Conservation (phyloP, 2,113 vertebrate genomes). For the Megaceryle torquata region DNA sequence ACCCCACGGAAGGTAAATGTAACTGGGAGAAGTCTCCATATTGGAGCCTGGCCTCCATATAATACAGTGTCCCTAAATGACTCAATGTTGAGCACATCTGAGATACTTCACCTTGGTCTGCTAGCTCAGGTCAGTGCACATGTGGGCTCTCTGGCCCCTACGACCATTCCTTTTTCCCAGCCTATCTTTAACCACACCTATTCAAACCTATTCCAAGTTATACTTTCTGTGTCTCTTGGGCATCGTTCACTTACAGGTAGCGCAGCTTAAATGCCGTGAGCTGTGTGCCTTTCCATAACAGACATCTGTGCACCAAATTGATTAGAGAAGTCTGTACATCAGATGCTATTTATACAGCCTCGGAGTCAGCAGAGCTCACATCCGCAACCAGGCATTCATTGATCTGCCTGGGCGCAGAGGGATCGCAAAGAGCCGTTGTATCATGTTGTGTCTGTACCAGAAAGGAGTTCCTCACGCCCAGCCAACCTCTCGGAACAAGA, state of each 20-base stretch:
- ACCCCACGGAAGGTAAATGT: background rate
- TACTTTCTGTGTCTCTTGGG: background rate
- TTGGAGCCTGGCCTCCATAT: background rate
- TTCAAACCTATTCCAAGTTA: background rate
- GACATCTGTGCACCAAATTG: background rate
- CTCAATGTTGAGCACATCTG: background rate
- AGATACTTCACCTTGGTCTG: background rate
- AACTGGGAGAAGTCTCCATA: background rate
- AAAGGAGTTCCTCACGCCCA: background rate
- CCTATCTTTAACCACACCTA: background rate
- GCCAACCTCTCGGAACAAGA: accelerated
- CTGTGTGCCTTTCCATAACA: background rate
- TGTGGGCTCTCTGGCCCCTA: background rate
- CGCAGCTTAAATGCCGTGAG: background rate
- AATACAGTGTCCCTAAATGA: background rate
- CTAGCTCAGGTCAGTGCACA: background rate
- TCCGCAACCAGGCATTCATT: background rate
- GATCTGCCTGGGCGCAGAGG: background rate
- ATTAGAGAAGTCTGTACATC: background rate
- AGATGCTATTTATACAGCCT: background rate
- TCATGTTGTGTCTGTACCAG: accelerated
- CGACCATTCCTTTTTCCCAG: background rate
- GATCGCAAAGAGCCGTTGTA: background rate
- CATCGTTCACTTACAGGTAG: background rate
- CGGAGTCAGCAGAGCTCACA: background rate